Percentiles rank a stretch among this genome's conserved stretches.
These are phyloP conservation scores for Coilia nasus DNA, from an alignment of 2,797 vertebrate genomes.

Conservation along the genomic window DNA sequence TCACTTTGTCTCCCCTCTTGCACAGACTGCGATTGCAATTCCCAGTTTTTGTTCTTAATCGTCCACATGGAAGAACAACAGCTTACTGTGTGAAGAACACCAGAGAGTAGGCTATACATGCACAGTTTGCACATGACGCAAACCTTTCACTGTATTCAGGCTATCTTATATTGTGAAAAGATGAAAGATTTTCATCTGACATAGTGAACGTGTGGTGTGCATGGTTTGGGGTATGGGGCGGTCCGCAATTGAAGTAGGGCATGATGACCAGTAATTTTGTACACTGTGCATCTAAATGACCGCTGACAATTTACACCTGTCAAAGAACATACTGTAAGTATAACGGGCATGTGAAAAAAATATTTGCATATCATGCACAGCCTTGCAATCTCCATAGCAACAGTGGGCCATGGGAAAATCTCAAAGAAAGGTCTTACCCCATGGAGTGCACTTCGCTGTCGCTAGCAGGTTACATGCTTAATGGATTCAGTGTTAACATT, in stretches of 20 bases:
- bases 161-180: neutral
- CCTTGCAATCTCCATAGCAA: conserved; percentile 11
- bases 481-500: neutral
- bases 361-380: conserved; percentile 10
- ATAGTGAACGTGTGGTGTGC: neutral
- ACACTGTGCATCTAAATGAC: neutral
- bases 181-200: too few relatives aligned
- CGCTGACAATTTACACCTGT: neutral
- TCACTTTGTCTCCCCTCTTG: neutral
- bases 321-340: neutral
- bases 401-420: neutral
- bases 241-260: too few relatives aligned
- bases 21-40: neutral
- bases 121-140: neutral
- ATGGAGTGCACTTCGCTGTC: conserved; percentile 15
- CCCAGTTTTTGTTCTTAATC: neutral
- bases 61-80: conserved; percentile 11
- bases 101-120: neutral
- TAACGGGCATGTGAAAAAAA: neutral
- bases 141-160: neutral
- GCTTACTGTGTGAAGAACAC: neutral
- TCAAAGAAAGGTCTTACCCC: conserved; percentile 23
- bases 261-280: conserved; percentile 1
- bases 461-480: neutral
- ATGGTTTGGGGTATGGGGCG: too few relatives aligned